Percentiles rank a stretch among this genome's conserved stretches.
phyloP scores from a whole-genome alignment of 2,113 vertebrate genomes.

The Amblyornis subalaris region DNA sequence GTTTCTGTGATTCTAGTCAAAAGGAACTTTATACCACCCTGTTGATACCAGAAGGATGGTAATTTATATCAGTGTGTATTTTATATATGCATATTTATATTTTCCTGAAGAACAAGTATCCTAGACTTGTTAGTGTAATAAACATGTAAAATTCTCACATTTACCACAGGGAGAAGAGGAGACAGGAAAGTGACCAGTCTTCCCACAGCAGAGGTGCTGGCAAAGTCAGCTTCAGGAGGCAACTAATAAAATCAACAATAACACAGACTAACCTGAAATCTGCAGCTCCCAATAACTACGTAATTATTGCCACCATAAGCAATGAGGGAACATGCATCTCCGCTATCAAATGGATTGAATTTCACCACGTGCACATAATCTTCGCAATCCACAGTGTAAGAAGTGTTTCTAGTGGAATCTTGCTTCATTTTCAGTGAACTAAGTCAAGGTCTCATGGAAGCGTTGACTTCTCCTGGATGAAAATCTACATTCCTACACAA shows the following conservation, averaged over 20 bases:
- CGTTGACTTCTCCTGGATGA: background rate
- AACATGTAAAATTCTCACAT: background rate
- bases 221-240: background rate
- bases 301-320: conserved; percentile 91
- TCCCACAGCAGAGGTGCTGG: background rate
- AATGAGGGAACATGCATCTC: conserved; percentile 81
- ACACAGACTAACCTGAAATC: conserved; percentile 84
- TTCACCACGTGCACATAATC: conserved; percentile 92
- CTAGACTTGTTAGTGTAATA: background rate
- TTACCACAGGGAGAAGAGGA: background rate
- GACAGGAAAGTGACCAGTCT: background rate
- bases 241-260: background rate
- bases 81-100: background rate
- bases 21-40: background rate
- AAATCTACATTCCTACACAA: conserved; percentile 7
- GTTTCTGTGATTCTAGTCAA: background rate
- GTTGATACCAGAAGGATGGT: background rate
- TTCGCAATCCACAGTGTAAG: conserved; percentile 88
- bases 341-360: conserved; percentile 90
- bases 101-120: background rate
- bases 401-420: conserved; percentile 74
- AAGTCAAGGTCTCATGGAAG: background rate
- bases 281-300: conserved; percentile 85
- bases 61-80: background rate
- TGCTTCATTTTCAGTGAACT: conserved; percentile 80